These are phyloP conservation scores for Zaprionus davidi DNA, from an alignment of 1,140 invertebrate species.

Conservation along the genomic window DNA sequence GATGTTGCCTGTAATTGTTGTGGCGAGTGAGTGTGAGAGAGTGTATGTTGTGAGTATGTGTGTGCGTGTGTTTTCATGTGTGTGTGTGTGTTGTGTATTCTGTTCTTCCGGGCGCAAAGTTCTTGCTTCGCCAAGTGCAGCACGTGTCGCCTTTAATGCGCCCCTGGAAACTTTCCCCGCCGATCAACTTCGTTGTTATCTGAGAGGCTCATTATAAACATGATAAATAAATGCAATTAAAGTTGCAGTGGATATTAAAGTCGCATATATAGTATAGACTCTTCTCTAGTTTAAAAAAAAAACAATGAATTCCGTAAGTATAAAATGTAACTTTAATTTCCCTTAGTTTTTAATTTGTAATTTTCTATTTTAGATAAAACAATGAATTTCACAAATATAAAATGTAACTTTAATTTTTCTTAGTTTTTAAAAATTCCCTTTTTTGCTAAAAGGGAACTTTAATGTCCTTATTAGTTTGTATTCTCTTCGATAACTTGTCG, in stretches of 20 bases:
- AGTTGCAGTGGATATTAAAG: background rate
- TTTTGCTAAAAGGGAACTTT: too few species aligned
- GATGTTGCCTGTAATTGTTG: conserved; percentile 67
- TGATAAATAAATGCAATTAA: background rate
- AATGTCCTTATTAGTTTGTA: too few species aligned
- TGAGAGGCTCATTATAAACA: background rate
- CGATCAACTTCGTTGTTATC: background rate
- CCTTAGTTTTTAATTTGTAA: too few species aligned
- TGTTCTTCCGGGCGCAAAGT: conserved; percentile 1
- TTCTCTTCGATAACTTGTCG: too few species aligned
- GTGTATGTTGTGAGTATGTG: too few species aligned
- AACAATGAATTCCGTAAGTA: background rate
- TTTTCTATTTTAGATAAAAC: too few species aligned
- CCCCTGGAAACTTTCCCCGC: background rate
- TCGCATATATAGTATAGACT: background rate
- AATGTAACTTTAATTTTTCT: background rate
- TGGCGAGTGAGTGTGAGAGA: conserved; percentile 10
- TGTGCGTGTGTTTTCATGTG: background rate
- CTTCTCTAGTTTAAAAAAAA: background rate
- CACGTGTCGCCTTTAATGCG: conserved; percentile 46
- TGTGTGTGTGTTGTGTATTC: background rate
- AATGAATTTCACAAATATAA: background rate
- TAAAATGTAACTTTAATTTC: background rate
- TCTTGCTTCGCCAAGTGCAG: conserved; percentile 49
- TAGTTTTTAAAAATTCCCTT: too few species aligned